phyloP scores from a whole-genome alignment of 2,797 vertebrate species.

The Chelon labrosus region DNA sequence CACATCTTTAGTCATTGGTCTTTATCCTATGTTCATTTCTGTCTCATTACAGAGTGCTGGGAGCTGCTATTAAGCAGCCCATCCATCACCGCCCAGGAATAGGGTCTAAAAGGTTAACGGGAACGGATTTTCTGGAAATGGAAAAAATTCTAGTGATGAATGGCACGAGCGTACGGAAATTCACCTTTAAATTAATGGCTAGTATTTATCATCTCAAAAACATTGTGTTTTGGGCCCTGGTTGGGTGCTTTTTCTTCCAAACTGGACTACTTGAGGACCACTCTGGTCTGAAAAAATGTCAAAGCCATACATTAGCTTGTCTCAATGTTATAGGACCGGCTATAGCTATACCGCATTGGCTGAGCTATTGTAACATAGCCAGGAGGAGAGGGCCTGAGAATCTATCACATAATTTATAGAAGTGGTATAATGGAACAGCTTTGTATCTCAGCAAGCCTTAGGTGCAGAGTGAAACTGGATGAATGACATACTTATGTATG shows the following conservation, averaged over 20 bases:
- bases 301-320: constrained; percentile 57
- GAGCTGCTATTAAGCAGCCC: constrained; percentile 80
- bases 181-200: constrained; percentile 82
- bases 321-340: constrained; percentile 32
- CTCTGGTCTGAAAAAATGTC: constrained; percentile 60
- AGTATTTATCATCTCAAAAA: constrained; percentile 81
- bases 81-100: constrained; percentile 82
- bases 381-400: constrained; percentile 32
- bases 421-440: constrained; percentile 35
- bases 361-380: constrained; percentile 33
- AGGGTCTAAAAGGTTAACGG: constrained; percentile 85
- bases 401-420: constrained; percentile 54
- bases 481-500: constrained; percentile 42
- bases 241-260: constrained; percentile 46
- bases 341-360: constrained; percentile 1
- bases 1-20: constrained; percentile 67
- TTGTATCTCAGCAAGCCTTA: constrained; percentile 50
- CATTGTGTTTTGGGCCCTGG: constrained; percentile 32
- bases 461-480: constrained; percentile 59
- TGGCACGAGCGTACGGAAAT: constrained; percentile 72
- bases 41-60: constrained; percentile 80
- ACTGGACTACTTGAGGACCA: constrained; percentile 51
- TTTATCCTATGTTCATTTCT: constrained; percentile 80
- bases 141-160: constrained; percentile 79
- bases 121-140: constrained; percentile 79